Percentiles rank a stretch among this genome's conserved stretches.
phyloP scores from a whole-genome alignment of 2,797 vertebrate species.

The Melanogrammus aeglefinus region DNA sequence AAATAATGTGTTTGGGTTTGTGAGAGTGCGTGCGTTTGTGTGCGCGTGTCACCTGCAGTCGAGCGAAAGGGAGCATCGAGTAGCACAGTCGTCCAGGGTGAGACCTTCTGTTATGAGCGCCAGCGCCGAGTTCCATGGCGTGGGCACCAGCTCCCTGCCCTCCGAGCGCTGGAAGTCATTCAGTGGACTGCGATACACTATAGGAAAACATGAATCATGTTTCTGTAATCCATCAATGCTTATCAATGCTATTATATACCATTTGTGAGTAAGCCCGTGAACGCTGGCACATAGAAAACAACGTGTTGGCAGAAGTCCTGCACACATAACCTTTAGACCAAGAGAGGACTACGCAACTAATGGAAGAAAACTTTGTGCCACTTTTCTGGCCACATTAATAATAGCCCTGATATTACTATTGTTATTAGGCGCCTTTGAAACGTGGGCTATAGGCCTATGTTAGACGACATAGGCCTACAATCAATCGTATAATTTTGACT shows the following conservation, averaged over 20 bases:
- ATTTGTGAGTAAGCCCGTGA: not conserved
- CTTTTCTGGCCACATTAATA: not conserved
- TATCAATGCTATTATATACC: not conserved
- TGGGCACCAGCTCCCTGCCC: slow-evolving; percentile 79
- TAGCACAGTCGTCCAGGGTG: slow-evolving; percentile 82
- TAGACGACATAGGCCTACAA: not conserved
- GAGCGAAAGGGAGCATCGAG: slow-evolving; percentile 71
- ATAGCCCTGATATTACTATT: not conserved
- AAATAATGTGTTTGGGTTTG: no score
- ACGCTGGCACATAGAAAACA: slow-evolving; percentile 42
- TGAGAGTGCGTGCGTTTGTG: no score
- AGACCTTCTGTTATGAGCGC: slow-evolving; percentile 51
- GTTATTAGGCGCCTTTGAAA: not conserved
- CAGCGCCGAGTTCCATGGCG: slow-evolving; percentile 57
- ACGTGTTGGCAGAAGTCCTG: slow-evolving; percentile 46
- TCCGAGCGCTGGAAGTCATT: slow-evolving; percentile 92
- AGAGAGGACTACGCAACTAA: slow-evolving; percentile 26
- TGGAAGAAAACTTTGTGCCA: not conserved
- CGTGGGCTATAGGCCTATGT: not conserved
- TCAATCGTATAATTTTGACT: not conserved
- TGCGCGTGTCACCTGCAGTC: slow-evolving; percentile 77
- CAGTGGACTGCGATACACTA: slow-evolving; percentile 82
- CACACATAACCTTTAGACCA: slow-evolving; percentile 74
- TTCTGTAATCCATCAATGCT: not conserved
- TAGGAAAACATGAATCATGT: not conserved